Conservation (phyloP, 2,888 invertebrate species). For the Synanthedon tipuliformis region DNA sequence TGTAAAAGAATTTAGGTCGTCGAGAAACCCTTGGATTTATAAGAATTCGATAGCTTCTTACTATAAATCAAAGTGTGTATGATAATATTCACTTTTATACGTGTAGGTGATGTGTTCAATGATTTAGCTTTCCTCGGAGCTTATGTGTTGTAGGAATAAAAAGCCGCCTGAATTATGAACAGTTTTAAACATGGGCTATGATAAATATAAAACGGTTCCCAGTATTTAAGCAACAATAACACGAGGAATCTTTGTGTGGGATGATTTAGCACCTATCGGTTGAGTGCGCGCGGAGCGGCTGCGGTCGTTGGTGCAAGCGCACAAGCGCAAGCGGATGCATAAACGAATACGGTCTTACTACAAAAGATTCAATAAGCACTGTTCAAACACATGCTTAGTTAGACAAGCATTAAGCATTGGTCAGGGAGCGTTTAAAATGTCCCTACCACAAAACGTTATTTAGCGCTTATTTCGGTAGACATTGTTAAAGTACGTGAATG, state of each 20-base stretch:
- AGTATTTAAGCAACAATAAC: constrained; percentile 31
- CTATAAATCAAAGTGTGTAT: background rate
- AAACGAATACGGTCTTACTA: no score
- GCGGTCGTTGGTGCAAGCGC: background rate
- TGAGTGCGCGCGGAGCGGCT: constrained; percentile 14
- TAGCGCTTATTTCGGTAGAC: no score
- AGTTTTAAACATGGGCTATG: constrained; percentile 7
- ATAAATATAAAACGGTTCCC: constrained; percentile 16
- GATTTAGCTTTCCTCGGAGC: background rate
- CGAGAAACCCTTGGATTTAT: no score
- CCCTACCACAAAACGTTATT: no score
- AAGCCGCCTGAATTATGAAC: constrained; percentile 4
- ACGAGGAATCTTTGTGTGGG: constrained; percentile 19
- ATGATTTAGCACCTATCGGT: constrained; percentile 23
- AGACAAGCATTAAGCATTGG: no score
- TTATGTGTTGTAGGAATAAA: background rate
- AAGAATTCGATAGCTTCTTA: no score
- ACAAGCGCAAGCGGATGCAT: no score
- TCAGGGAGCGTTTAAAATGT: no score
- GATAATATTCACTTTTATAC: background rate
- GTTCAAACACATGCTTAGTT: no score
- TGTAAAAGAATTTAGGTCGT: no score
- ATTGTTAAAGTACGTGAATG: no score
- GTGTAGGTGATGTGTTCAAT: background rate
- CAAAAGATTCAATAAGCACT: no score